Evolutionary conservation across 2,113 vertebrate genomes (phyloP).

Genomic region (Podarcis muralis): DNA sequence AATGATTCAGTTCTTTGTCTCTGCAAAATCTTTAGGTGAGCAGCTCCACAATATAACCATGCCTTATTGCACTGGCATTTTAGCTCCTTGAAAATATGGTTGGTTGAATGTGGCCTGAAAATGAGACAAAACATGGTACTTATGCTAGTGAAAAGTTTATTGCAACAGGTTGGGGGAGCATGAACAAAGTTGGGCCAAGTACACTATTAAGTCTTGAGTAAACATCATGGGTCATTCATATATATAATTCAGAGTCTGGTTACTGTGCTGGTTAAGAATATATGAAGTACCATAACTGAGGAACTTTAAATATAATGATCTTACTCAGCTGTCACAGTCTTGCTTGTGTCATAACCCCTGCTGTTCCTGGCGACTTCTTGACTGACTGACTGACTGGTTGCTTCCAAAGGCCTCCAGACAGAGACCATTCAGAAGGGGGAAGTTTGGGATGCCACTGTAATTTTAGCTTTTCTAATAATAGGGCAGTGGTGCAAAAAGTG

Average conservation of each 20-base stretch:
- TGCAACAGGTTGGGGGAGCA: slow-evolving; percentile 18
- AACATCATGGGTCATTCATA: no score
- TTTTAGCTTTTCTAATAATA: slow-evolving; percentile 8
- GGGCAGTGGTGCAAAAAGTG: background rate
- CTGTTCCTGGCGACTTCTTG: background rate
- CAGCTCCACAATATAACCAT: background rate
- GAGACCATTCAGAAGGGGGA: background rate
- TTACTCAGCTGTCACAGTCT: background rate
- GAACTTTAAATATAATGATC: background rate
- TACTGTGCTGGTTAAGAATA: background rate
- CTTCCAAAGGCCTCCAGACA: background rate
- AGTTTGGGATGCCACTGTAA: background rate
- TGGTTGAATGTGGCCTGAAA: slow-evolving; percentile 8
- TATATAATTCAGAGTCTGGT: background rate
- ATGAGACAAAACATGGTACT: background rate
- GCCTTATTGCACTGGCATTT: background rate
- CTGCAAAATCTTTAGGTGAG: background rate
- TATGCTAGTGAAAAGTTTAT: slow-evolving; percentile 12
- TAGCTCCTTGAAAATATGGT: background rate
- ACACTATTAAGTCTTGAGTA: background rate
- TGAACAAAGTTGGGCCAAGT: background rate
- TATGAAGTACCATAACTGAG: background rate
- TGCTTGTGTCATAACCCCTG: background rate
- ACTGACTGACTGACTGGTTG: background rate
- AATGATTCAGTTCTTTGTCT: slow-evolving; percentile 2